These are phyloP conservation scores for Atherinomorus stipes DNA, from an alignment of 2,113 vertebrate species.

Conservation along the genomic window DNA sequence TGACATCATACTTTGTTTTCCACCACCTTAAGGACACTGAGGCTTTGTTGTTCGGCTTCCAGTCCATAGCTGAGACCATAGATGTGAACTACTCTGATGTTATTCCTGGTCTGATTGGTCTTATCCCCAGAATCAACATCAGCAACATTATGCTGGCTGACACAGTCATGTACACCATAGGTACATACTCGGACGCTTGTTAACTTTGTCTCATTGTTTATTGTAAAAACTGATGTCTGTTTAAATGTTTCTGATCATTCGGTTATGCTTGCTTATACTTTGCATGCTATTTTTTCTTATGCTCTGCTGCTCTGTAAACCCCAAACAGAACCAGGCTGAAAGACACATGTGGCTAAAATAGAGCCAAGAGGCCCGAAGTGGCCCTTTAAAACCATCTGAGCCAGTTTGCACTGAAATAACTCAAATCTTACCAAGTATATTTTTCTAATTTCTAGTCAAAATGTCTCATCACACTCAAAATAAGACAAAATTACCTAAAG, in stretches of 20 bases:
- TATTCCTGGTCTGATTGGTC: conserved; percentile 95
- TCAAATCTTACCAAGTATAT: no score
- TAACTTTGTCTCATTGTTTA: fast-evolving
- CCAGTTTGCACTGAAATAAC: no score
- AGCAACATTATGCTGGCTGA: conserved; percentile 95
- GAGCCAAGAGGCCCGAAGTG: no score
- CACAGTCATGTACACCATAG: conserved; percentile 98
- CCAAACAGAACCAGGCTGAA: no score
- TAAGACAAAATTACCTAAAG: no score
- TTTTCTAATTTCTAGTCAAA: no score
- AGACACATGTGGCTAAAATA: neutral
- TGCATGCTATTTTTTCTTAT: no score
- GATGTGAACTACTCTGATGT: conserved; percentile 98
- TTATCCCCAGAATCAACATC: conserved; percentile 96
- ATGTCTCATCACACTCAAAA: no score
- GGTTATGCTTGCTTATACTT: neutral
- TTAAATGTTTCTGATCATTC: neutral
- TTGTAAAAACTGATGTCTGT: fast-evolving
- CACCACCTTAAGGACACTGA: conserved; percentile 88
- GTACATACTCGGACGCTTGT: conserved; percentile 28
- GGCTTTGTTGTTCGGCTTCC: conserved; percentile 95
- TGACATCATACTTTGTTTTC: neutral
- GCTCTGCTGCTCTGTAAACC: no score
- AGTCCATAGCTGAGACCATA: conserved; percentile 98
- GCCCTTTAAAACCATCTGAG: no score